These are phyloP conservation scores for Heliconius congener DNA, from an alignment of 1,140 invertebrate genomes.

Conservation along the genomic window DNA sequence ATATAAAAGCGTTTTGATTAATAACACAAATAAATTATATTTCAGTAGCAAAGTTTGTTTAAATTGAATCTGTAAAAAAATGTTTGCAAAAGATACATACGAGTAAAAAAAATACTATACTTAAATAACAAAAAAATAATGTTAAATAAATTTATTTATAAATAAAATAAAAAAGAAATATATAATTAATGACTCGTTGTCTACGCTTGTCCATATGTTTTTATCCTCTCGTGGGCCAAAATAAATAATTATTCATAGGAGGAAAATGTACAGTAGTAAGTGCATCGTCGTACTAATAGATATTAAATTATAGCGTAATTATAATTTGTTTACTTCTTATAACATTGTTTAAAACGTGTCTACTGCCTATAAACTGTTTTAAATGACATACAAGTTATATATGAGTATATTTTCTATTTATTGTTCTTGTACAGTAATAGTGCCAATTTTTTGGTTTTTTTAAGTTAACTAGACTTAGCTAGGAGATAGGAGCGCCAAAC, in stretches of 20 bases:
- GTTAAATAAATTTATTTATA: not conserved
- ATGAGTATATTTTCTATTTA: no score
- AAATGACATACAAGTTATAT: no score
- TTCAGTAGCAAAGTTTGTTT: not conserved
- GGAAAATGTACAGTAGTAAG: not conserved
- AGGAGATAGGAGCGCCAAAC: no score
- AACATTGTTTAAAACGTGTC: no score
- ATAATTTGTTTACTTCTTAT: no score
- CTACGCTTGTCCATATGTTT: constrained; percentile 1
- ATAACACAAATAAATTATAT: no score
- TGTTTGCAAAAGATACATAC: not conserved
- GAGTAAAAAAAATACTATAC: not conserved
- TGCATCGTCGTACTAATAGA: not conserved
- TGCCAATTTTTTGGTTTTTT: no score
- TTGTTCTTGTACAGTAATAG: no score
- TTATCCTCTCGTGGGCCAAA: not conserved
- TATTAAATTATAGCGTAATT: not conserved
- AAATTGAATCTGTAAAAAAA: not conserved
- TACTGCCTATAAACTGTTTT: no score
- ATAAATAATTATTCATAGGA: constrained; percentile 2
- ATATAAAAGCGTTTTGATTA: no score
- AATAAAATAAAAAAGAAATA: not conserved
- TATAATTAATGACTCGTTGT: not conserved
- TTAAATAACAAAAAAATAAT: not conserved
- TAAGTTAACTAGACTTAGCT: no score